Percentiles rank a stretch among this genome's conserved stretches.
These are phyloP conservation scores for Hippopotamyrus pictus DNA, from an alignment of 2,797 vertebrate genomes.

Conservation along the genomic window DNA sequence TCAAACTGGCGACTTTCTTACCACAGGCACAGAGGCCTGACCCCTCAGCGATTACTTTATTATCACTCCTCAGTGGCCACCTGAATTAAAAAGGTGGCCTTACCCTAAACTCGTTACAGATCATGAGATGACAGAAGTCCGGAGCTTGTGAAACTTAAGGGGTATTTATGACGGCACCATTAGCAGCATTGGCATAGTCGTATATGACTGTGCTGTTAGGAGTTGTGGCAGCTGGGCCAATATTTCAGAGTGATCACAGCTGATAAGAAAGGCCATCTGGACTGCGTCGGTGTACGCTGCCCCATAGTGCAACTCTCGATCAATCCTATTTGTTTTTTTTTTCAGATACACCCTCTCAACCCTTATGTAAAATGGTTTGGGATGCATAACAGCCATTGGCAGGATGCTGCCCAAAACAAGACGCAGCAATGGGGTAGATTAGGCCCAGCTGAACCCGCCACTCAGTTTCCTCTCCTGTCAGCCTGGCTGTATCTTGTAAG, in stretches of 20 bases:
- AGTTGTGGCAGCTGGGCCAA: conserved; percentile 46
- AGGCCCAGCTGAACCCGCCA: neutral
- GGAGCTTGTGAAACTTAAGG: neutral
- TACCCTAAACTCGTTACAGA: neutral
- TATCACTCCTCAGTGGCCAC: neutral
- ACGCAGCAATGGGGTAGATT: neutral
- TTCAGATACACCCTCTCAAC: neutral
- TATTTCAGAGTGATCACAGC: conserved; percentile 40
- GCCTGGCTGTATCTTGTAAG: neutral
- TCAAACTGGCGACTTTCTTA: neutral
- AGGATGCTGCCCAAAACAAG: neutral
- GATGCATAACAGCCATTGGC: neutral
- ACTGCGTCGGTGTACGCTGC: neutral
- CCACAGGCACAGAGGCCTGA: neutral
- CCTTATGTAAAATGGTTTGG: neutral
- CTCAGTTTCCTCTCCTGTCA: neutral
- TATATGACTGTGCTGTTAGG: conserved; percentile 22
- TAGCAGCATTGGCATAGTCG: neutral
- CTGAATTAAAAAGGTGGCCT: neutral
- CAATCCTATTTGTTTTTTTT: neutral
- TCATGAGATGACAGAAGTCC: neutral
- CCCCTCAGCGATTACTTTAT: neutral
- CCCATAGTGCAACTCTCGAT: neutral
- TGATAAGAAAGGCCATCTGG: conserved; percentile 48
- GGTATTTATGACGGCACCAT: neutral